Evolutionary conservation across 2,113 vertebrate species (phyloP).

Genomic region (Oriolus oriolus): DNA sequence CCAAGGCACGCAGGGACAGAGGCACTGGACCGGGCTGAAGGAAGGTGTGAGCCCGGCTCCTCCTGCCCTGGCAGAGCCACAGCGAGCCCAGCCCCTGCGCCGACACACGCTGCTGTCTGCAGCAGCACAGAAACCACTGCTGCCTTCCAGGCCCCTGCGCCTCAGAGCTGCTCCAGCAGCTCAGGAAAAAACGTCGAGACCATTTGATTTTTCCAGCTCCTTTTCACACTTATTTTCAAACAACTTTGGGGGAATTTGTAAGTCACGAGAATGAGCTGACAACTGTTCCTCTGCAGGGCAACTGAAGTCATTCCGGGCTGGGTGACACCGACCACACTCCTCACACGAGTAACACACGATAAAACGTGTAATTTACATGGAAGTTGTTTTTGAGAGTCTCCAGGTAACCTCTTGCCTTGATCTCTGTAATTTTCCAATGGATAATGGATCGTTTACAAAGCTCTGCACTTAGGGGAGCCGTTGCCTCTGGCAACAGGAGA

Average conservation of each 20-base stretch:
- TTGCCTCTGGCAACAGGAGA: background rate
- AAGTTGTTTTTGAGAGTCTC: background rate
- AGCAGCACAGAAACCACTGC: background rate
- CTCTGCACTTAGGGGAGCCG: background rate
- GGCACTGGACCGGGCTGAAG: background rate
- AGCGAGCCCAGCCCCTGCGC: too few relatives aligned
- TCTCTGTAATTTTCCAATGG: background rate
- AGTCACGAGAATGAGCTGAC: background rate
- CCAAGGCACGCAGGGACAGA: background rate
- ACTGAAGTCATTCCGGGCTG: background rate
- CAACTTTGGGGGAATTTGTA: background rate
- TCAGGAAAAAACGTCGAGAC: background rate
- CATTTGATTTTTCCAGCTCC: background rate
- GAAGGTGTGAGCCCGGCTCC: background rate
- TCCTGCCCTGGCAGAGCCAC: background rate
- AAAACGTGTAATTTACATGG: fast-evolving
- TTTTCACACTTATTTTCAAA: background rate
- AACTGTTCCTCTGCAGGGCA: background rate
- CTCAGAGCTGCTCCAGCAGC: background rate
- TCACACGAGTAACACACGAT: background rate
- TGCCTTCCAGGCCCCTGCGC: background rate
- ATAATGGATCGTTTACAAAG: background rate
- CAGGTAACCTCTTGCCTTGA: background rate
- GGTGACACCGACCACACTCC: background rate
- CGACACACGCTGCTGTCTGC: too few relatives aligned